Evolutionary conservation across 2,797 vertebrate genomes (phyloP).

Genomic region (Sebastes goodei): DNA sequence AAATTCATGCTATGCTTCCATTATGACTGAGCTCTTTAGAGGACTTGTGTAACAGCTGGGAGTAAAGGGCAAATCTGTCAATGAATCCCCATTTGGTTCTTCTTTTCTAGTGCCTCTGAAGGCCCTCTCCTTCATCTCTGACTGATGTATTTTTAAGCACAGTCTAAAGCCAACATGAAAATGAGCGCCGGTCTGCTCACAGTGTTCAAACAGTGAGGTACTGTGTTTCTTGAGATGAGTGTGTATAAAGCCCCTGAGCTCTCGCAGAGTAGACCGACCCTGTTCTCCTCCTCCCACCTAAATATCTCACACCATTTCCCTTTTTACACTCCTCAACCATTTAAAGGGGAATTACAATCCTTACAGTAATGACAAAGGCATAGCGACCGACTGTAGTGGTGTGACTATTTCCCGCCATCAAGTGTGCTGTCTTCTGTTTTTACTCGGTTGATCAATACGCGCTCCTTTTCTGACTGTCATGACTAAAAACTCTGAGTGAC

Average conservation of each 20-base stretch:
- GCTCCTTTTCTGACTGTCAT: background rate
- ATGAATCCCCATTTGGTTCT: constrained; percentile 56
- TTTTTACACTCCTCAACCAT: background rate
- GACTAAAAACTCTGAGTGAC: background rate
- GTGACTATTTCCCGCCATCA: background rate
- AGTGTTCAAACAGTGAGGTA: constrained; percentile 29
- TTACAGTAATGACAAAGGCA: background rate
- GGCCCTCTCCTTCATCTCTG: constrained; percentile 50
- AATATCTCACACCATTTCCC: background rate
- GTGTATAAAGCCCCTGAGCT: constrained; percentile 8
- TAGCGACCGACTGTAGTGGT: background rate
- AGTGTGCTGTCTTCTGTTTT: background rate
- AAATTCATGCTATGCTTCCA: constrained; percentile 22
- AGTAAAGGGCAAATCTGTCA: constrained; percentile 63
- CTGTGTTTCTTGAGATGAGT: constrained; percentile 30
- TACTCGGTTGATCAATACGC: background rate
- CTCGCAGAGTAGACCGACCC: background rate
- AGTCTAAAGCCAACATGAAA: constrained; percentile 51
- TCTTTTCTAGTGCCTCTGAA: constrained; percentile 48
- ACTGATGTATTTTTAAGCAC: constrained; percentile 69
- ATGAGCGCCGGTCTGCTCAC: constrained; percentile 25
- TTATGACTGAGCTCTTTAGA: constrained; percentile 44
- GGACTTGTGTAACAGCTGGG: constrained; percentile 57
- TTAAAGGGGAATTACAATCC: background rate
- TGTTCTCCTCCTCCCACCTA: constrained; percentile 4